These are phyloP conservation scores for Caradrina kadenii DNA, from an alignment of 2,888 invertebrate species.

Conservation along the genomic window DNA sequence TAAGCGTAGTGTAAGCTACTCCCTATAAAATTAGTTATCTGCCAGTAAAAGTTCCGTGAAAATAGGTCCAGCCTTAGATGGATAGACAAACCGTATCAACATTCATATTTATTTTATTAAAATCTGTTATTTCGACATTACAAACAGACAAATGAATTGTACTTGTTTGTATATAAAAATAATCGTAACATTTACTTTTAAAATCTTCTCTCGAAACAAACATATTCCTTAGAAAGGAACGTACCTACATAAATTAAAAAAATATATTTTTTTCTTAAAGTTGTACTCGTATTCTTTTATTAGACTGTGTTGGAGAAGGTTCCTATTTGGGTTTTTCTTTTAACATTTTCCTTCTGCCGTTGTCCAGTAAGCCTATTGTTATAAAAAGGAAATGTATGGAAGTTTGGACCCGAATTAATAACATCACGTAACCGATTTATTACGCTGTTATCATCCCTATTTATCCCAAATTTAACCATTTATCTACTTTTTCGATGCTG, in stretches of 20 bases:
- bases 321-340: conserved; percentile 10
- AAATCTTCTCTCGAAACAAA: conserved; percentile 3
- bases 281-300: background rate
- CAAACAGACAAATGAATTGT: no score
- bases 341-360: conserved; percentile 1
- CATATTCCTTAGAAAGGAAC: conserved; percentile 10
- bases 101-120: no score
- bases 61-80: no score
- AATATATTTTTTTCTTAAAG: conserved; percentile 17
- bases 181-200: conserved; percentile 16
- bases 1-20: no score
- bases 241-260: conserved; percentile 2
- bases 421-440: conserved; percentile 42
- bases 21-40: no score
- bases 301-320: background rate
- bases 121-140: no score
- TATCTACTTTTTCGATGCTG: conserved; percentile 15
- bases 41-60: no score
- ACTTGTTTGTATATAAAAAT: conserved; percentile 6
- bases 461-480: conserved; percentile 24
- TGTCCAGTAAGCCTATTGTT: conserved; percentile 16
- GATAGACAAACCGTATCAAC: no score
- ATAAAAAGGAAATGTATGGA: conserved; percentile 14
- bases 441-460: conserved; percentile 23
- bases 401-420: conserved; percentile 23